A percentile compares a stretch with the other conserved stretches of the same genome.
phyloP scores from a whole-genome alignment of 2,888 invertebrate species.

The Torymus tubicola region DNA sequence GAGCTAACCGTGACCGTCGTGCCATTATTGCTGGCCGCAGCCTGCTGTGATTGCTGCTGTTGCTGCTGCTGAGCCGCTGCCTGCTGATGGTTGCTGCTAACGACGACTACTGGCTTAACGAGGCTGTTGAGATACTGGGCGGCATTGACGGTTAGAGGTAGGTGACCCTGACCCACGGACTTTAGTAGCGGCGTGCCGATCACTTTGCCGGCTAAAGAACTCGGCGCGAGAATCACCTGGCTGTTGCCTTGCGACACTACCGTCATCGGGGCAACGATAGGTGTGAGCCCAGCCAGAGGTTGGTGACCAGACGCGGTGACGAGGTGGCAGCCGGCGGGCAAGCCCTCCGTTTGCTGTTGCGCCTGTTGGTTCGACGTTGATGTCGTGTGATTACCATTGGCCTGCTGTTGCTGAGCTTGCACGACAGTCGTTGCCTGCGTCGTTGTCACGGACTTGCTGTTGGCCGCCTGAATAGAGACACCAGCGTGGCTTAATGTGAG shows the following conservation, averaged over 20 bases:
- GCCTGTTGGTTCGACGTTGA: constrained; percentile 72
- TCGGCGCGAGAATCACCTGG: constrained; percentile 79
- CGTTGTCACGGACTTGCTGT: constrained; percentile 61
- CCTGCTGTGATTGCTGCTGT: constrained; percentile 31
- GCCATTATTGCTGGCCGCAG: constrained; percentile 5
- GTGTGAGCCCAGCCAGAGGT: constrained; percentile 79
- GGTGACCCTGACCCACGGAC: constrained; percentile 79
- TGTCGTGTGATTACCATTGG: constrained; percentile 59
- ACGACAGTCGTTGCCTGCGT: constrained; percentile 69
- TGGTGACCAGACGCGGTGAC: constrained; percentile 73
- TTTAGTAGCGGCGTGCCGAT: constrained; percentile 78
- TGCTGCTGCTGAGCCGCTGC: constrained; percentile 18
- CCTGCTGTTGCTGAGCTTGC: constrained; percentile 73
- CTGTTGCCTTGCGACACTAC: constrained; percentile 81
- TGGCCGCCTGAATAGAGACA: constrained; percentile 74
- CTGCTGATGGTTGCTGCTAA: constrained; percentile 66
- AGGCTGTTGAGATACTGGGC: constrained; percentile 83
- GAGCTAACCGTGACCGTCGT: constrained; percentile 25
- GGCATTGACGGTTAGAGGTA: constrained; percentile 81
- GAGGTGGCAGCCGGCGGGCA: constrained; percentile 49
- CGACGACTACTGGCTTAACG: constrained; percentile 85
- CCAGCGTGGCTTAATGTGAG: constrained; percentile 76
- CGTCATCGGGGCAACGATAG: constrained; percentile 78
- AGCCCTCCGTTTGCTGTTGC: constrained; percentile 69
- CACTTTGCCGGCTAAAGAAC: constrained; percentile 84